Conservation (phyloP, 2,113 vertebrate genomes). For the Probosciger aterrimus region DNA sequence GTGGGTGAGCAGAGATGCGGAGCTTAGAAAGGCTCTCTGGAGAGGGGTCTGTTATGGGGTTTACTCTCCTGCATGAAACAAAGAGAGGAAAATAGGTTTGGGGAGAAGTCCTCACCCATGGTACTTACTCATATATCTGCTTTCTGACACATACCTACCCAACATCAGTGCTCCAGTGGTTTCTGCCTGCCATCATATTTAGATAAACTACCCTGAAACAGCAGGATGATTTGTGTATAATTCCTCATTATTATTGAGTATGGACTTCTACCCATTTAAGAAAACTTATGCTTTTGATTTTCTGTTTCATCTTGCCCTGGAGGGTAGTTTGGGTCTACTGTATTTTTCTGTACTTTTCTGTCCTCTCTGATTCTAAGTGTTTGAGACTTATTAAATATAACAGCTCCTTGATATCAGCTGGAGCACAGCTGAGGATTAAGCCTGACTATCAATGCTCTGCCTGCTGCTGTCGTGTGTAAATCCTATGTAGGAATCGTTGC, state of each 20-base stretch:
- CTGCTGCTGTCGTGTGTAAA: slow-evolving; percentile 46
- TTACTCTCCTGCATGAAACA: not conserved
- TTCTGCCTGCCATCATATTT: not conserved
- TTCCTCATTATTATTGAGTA: not conserved
- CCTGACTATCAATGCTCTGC: not conserved
- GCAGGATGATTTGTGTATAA: not conserved
- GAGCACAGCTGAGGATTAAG: slow-evolving; percentile 63
- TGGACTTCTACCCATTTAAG: not conserved
- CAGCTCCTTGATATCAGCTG: slow-evolving; percentile 53
- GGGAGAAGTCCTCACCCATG: not conserved
- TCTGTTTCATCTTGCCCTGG: slow-evolving; percentile 4
- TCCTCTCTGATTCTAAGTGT: slow-evolving; percentile 10
- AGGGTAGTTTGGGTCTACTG: not conserved
- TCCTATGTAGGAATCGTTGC: not conserved
- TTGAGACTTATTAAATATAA: slow-evolving; percentile 54
- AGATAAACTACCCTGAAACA: slow-evolving; percentile 14
- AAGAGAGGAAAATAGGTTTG: not conserved
- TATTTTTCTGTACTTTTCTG: slow-evolving; percentile 22
- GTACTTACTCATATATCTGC: not conserved
- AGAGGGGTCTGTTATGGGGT: not conserved
- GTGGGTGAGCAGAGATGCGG: not conserved
- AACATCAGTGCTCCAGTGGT: not conserved
- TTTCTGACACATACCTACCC: slow-evolving; percentile 16
- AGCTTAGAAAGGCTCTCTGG: not conserved
- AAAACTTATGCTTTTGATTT: slow-evolving; percentile 1